Base-by-base conservation (phyloP, 1,140 invertebrate genomes). In the Lasioglossum albipes region DNA sequence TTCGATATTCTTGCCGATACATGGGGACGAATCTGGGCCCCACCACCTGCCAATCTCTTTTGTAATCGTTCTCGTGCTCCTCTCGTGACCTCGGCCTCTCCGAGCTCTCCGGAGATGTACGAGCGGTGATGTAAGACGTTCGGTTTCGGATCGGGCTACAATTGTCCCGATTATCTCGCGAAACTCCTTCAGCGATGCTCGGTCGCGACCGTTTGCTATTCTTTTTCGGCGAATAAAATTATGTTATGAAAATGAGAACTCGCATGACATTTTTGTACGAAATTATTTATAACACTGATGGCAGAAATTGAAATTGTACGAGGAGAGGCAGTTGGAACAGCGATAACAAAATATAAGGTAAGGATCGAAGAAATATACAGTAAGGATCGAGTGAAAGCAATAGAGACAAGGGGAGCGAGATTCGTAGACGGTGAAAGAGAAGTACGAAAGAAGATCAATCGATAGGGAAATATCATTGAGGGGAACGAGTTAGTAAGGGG, bases 401-500 rank as follows among this genome's bases (percentile, higher is more conserved):
- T 36, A 59, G 62, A 77, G 71, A 64, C 22, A 52, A 65, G 57
- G 62, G 61, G 65, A 71, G 77, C 81, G 79, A 83, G 79, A 77
- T 80, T 88, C 69, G 75, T 82, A 76, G 59, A 52, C 69, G 87
- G 82, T 82, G 86, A 89, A 83, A 36, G 81, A 85, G 87, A 89
- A 74, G 81, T 68, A 82, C 70, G 86, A 87, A 49, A 75, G 72
- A 89, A 86, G 89, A 93, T 93, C 92, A 91, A 93, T 93, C 92
- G 91, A 92, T 93, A 93, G 91, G 91, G 91, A 93, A 93, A 92
- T 93, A 91, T 92, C 89, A 88, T 87, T 85, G 75, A 76, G 83
- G 62, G 90, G 87, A 42, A 88, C 84, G 88, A 90, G 87, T 82
- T 75, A 74, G 79, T 76, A 52, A 31, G 76, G 79, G 82, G 84